These are phyloP conservation scores for Idaea straminata DNA, from an alignment of 2,888 invertebrate species.

Conservation along the genomic window DNA sequence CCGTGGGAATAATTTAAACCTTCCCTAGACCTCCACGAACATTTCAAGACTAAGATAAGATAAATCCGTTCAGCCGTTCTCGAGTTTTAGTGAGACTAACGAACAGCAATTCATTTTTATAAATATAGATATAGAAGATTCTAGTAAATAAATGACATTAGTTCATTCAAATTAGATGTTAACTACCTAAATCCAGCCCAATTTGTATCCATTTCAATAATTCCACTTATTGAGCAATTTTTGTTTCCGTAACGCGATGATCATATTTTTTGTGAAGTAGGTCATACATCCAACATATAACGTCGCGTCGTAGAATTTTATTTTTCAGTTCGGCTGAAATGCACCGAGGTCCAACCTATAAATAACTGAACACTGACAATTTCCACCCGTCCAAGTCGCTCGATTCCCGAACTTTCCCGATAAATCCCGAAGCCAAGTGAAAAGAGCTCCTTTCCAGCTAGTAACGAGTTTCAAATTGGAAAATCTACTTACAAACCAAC, in stretches of 20 bases:
- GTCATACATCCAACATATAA: slow-evolving; percentile 5
- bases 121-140: no score
- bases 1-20: no score
- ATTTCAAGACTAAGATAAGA: no score
- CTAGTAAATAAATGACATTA: no score
- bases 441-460: slow-evolving; percentile 41
- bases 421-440: slow-evolving; percentile 69
- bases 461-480: slow-evolving; percentile 72
- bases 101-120: no score
- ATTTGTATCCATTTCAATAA: no score
- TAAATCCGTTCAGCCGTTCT: no score
- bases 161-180: no score
- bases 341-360: slow-evolving; percentile 16
- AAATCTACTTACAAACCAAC: slow-evolving; percentile 60
- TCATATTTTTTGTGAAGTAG: not conserved
- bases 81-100: no score
- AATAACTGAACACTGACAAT: slow-evolving; percentile 56
- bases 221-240: not conserved
- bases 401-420: slow-evolving; percentile 51
- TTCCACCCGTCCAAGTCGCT: slow-evolving; percentile 46
- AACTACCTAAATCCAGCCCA: no score
- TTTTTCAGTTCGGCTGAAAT: slow-evolving; percentile 14
- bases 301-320: slow-evolving; percentile 20
- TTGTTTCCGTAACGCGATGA: not conserved
- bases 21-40: no score